Evolutionary conservation across 2,888 invertebrate species (phyloP).

Genomic region (Tryphoninae sp.): DNA sequence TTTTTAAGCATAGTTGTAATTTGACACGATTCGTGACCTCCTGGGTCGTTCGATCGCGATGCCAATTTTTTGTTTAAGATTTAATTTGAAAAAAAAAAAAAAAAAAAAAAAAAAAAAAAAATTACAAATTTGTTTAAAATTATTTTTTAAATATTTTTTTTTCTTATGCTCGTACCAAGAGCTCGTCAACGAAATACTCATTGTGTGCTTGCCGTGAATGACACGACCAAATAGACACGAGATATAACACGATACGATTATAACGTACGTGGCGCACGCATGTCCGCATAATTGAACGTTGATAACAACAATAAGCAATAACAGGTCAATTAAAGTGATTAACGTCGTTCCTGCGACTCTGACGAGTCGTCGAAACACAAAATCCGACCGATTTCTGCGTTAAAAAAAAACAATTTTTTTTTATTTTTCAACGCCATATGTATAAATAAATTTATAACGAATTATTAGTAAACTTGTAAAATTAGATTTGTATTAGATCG

Average conservation of each 20-base stretch:
- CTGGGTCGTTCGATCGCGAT: background rate
- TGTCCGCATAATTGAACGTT: conserved; percentile 33
- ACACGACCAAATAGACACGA: conserved; percentile 27
- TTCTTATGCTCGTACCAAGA: background rate
- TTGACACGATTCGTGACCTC: background rate
- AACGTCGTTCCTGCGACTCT: conserved; percentile 49
- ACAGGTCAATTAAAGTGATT: conserved; percentile 57
- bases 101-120: no score
- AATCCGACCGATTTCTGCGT: conserved; percentile 23
- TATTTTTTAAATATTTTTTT: background rate
- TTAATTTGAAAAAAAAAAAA: background rate
- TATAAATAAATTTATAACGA: conserved; percentile 2
- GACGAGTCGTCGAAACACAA: conserved; percentile 30
- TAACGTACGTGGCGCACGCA: conserved; percentile 14
- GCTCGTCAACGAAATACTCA: conserved; percentile 18
- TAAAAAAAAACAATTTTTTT: background rate
- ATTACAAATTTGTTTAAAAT: background rate
- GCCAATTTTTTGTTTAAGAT: background rate
- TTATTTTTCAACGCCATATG: background rate
- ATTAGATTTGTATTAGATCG: conserved; percentile 32
- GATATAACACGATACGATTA: conserved; percentile 22
- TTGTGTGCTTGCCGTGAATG: conserved; percentile 14
- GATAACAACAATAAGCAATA: conserved; percentile 47
- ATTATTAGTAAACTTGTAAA: conserved; percentile 4
- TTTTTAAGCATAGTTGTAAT: conserved; percentile 7